phyloP scores from a whole-genome alignment of 2,797 vertebrate genomes.

The Schizopygopsis pylzovi region DNA sequence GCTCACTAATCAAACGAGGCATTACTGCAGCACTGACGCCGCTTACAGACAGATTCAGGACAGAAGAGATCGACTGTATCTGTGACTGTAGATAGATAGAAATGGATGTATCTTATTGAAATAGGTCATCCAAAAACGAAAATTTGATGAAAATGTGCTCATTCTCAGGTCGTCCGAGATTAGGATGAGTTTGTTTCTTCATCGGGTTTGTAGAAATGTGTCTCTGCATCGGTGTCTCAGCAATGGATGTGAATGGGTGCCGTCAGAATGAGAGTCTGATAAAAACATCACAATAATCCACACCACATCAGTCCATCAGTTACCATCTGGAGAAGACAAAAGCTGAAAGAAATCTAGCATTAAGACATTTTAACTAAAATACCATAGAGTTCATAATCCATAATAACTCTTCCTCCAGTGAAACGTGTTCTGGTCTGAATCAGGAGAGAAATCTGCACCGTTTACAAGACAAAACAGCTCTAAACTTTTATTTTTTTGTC shows the following conservation, averaged over 20 bases:
- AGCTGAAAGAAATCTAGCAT: no score
- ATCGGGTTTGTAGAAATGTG: neutral
- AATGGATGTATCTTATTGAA: neutral
- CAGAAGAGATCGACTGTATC: neutral
- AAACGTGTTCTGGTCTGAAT: no score
- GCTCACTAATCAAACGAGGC: constrained; percentile 22
- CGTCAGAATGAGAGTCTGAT: neutral
- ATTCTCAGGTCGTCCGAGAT: no score
- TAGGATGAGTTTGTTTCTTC: neutral
- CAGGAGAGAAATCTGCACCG: no score
- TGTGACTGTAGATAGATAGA: neutral
- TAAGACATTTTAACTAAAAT: no score
- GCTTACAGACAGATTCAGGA: no score
- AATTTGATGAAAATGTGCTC: neutral
- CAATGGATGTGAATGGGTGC: neutral
- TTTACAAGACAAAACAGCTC: no score
- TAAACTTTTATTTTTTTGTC: neutral
- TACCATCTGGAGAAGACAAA: no score
- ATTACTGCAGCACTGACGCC: neutral
- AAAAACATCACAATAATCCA: neutral
- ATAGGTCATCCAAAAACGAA: no score
- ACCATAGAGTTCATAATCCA: no score
- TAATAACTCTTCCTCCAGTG: no score
- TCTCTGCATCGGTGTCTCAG: neutral
- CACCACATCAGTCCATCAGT: no score